Conservation (phyloP, 1,140 invertebrate genomes). For the Drosophila funebris region DNA sequence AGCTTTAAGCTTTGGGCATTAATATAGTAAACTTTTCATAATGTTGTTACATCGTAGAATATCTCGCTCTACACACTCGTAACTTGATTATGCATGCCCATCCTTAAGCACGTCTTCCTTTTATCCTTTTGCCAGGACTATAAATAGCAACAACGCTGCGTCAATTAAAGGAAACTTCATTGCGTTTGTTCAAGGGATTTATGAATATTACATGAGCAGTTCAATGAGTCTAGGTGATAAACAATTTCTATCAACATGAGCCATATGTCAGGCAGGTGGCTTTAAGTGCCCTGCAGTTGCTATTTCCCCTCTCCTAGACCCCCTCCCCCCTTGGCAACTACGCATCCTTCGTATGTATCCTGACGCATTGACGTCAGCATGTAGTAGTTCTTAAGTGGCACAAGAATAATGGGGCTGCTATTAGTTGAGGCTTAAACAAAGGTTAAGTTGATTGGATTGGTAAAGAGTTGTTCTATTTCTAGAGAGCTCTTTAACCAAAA, state of each 20-base stretch:
- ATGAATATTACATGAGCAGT: conserved; percentile 67
- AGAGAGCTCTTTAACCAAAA: too few species aligned
- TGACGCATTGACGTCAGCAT: conserved; percentile 32
- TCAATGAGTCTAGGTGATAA: conserved; percentile 50
- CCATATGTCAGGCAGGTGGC: conserved; percentile 50
- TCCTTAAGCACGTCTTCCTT: neutral
- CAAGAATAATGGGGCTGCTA: neutral
- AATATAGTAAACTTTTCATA: conserved; percentile 48
- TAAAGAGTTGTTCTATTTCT: neutral
- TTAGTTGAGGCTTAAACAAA: neutral
- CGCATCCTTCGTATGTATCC: neutral
- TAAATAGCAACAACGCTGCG: conserved; percentile 50
- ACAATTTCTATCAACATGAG: conserved; percentile 61
- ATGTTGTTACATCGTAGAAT: conserved; percentile 37
- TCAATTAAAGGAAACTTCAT: conserved; percentile 62
- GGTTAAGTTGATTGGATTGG: neutral
- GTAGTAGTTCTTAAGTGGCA: neutral
- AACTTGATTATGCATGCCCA: conserved; percentile 72
- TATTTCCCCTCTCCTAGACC: neutral
- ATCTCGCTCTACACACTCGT: conserved; percentile 53
- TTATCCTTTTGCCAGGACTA: conserved; percentile 38
- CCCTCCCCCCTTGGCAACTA: neutral
- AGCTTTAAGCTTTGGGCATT: conserved; percentile 26
- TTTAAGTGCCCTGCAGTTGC: conserved; percentile 8
- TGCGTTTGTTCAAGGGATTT: conserved; percentile 42